phyloP scores from a whole-genome alignment of 2,888 invertebrate genomes.

The Drosophila merina region DNA sequence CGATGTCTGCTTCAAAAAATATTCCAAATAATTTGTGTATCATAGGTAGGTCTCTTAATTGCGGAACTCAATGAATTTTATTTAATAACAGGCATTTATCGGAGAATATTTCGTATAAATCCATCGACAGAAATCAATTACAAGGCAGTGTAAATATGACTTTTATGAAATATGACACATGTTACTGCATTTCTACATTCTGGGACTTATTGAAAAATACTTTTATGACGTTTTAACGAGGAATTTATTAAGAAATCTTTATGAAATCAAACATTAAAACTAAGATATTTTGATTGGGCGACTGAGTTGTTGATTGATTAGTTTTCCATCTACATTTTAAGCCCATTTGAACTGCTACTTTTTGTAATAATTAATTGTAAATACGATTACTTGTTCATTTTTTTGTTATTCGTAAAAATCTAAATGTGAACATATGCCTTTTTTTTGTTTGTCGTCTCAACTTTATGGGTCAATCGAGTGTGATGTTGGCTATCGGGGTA shows the following conservation, averaged over 20 bases:
- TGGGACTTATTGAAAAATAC: neutral
- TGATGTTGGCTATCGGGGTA: slow-evolving; percentile 47
- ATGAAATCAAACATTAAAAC: neutral
- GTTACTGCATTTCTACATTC: neutral
- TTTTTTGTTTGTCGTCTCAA: slow-evolving; percentile 35
- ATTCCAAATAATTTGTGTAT: neutral
- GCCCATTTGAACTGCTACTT: neutral
- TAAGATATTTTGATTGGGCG: neutral
- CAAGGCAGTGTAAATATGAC: neutral
- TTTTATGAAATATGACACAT: neutral
- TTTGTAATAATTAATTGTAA: neutral
- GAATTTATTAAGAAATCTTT: neutral
- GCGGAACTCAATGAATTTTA: neutral
- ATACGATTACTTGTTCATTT: neutral
- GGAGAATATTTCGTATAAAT: neutral
- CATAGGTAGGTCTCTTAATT: neutral
- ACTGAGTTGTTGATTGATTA: neutral
- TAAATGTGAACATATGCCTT: slow-evolving; percentile 14
- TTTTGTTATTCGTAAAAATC: neutral
- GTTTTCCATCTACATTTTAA: neutral
- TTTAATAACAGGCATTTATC: neutral
- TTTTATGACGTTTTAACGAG: neutral
- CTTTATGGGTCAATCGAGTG: slow-evolving; percentile 49
- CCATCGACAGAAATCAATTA: neutral
- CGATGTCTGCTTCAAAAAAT: slow-evolving; percentile 8